Evolutionary conservation across 2,888 invertebrate genomes (phyloP), one percentile per base, ranked within the genome.

Genomic region (Muscina levida): DNA sequence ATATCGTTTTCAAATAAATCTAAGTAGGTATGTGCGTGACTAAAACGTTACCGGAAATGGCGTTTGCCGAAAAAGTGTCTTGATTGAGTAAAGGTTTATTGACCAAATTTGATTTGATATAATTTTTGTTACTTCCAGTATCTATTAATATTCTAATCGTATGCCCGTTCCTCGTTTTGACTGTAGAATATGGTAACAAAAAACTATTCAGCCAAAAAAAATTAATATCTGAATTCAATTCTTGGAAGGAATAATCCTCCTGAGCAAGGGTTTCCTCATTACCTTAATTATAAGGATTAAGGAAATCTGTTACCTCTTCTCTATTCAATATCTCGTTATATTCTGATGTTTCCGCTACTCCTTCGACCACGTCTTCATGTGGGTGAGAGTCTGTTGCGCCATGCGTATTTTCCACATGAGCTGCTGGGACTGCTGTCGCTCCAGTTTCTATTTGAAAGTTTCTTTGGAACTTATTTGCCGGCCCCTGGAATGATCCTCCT

Each of bases 71-170:
- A 51, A 19, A 51, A 22, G 22, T 44, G 10, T 51, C 51, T 10
- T 22, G 51, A 51, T 57, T 57, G n/a, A 26, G 57, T 24, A 37
- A 37, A 1, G 57, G 57, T n/a, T 57, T 17, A 5, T 37, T 2
- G 2, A 37, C 57, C 4, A 17, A 37, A 15, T 37, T 17, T 17
- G 48, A 15, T 17, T 24, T 31, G 10, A 67, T 67, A 48, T 66
- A 66, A 8, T 66, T 66, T 1, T 66, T 66, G 15, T 66, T 66
- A 17, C 46, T 26, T n/a, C 66, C 66, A 0, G 66, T 66, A 8
- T 66, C 66, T 15, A 48, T 5, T 31, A 66, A 66, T n/a, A 66
- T 26, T 10, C 4, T 66, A 2, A 66, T 24, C 26, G 5, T 11
- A 19, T 51, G 8, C 31, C 66, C 66, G 51, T 51, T 51, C 48